phyloP scores from a whole-genome alignment of 2,113 vertebrate genomes.

The Brachionichthys hirsutus region DNA sequence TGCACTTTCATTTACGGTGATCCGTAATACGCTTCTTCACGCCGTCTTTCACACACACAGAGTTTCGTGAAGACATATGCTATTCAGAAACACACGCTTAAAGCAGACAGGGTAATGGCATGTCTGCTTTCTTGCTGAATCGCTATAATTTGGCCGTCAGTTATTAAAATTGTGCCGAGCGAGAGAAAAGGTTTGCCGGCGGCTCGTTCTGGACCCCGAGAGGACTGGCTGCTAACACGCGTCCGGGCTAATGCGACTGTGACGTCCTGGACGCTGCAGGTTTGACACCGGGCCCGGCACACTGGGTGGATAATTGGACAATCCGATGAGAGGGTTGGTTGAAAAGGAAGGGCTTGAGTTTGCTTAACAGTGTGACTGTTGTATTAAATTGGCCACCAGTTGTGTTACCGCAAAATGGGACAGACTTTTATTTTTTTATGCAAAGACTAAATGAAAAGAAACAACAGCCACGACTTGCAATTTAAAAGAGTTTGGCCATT shows the following conservation, averaged over 20 bases:
- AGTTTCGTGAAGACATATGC: not conserved
- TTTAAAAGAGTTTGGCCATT: too few relatives aligned
- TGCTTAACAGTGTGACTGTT: constrained; percentile 67
- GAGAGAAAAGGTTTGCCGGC: constrained; percentile 32
- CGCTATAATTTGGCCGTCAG: constrained; percentile 73
- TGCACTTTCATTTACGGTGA: not conserved
- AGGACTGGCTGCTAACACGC: constrained; percentile 32
- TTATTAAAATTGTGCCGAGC: constrained; percentile 65
- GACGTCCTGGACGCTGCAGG: constrained; percentile 28
- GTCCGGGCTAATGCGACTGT: constrained; percentile 34
- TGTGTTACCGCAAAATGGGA: constrained; percentile 44
- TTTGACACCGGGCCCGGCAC: constrained; percentile 51
- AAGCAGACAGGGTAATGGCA: constrained; percentile 68
- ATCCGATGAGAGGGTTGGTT: constrained; percentile 48
- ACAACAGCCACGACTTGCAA: too few relatives aligned
- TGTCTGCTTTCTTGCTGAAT: constrained; percentile 64
- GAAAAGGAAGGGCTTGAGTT: constrained; percentile 54
- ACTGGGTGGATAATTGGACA: constrained; percentile 72
- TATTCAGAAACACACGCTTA: constrained; percentile 24
- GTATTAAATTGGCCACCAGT: constrained; percentile 57
- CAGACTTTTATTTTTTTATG: constrained; percentile 14
- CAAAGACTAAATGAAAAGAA: too few relatives aligned
- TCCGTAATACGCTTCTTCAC: not conserved
- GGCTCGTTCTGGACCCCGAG: constrained; percentile 40
- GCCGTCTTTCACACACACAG: constrained; percentile 18